Conservation (phyloP, 2,888 invertebrate genomes). For the Tuberolachnus salignus region DNA sequence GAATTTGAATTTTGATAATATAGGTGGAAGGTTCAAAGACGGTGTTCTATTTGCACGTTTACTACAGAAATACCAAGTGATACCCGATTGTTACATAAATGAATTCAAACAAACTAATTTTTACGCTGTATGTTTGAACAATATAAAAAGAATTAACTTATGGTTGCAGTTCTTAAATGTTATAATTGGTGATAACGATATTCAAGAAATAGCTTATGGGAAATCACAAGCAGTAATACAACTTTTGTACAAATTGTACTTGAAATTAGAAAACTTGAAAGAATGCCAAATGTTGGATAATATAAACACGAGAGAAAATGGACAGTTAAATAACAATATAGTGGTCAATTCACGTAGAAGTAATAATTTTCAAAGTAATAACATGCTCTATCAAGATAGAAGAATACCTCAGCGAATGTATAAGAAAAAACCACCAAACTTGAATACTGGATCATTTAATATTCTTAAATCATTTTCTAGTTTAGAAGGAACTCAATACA, state of each 20-base stretch:
- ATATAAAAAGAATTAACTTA: conserved; percentile 9
- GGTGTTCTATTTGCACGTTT: conserved; percentile 33
- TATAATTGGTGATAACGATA: neutral
- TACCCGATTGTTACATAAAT: neutral
- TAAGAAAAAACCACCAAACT: too few relatives aligned
- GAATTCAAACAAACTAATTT: neutral
- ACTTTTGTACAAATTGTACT: conserved; percentile 19
- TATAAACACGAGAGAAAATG: neutral
- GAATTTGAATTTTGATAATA: conserved; percentile 6
- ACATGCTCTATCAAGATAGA: neutral
- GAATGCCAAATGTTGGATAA: neutral
- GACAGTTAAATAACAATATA: neutral
- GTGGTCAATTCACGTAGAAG: neutral
- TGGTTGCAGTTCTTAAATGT: conserved; percentile 21
- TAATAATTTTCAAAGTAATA: neutral
- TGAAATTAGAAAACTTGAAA: conserved; percentile 13
- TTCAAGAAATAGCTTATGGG: conserved; percentile 25
- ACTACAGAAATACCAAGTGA: conserved; percentile 13
- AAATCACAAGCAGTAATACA: conserved; percentile 1
- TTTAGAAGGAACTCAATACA: neutral
- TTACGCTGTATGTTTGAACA: conserved; percentile 6
- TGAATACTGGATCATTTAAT: neutral
- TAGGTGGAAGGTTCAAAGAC: conserved; percentile 30
- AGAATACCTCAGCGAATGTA: neutral
- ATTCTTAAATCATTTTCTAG: neutral